Evolutionary conservation across 2,888 invertebrate genomes (phyloP), one percentile per base, ranked within the genome.

Genomic region (Volucella bombylans): DNA sequence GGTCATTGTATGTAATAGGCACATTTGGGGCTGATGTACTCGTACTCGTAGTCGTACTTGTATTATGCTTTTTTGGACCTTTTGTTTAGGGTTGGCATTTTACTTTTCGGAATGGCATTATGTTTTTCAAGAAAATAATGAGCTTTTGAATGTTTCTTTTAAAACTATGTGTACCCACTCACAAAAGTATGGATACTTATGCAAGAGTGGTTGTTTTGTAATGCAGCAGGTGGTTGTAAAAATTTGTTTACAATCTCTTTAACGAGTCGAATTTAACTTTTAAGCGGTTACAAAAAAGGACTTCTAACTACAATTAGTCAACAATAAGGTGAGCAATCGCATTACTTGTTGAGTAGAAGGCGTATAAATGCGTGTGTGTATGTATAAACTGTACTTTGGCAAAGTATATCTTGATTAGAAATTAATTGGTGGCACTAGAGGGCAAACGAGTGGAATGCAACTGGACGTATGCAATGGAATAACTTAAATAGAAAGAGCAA

Each of bases 81-180:
- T 61, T 72, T 72, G 57, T 79, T 65, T 54, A 10, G 38, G 10
- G 3, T 47, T 47, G 39, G 10, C 38, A 31, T 39, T 68, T 45
- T 59, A 39, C 47, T 57, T 57, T 50, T 64, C 65, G 10, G 52
- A 59, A 61, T 65, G 71, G 69, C 45, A 43, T 31, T 31, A 31
- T 31, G 1, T 31, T 31, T 79, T 79, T 85, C 62, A 76, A 76
- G 72, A 68, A 77, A 72, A 85, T 77, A 85, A 85, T 85, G 72
- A 72, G 81, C 65, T 55, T 72, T 77, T 59, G 64, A 67, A 31
- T 57, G 69, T 49, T 68, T 10, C 31, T 18, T 38, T 61, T 54
- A 61, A 67, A 64, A 62, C 49, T 62, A 12, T 50, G 47, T 45
- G 23, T n/a, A 11, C 3, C 31, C 31, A 31, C 31, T 31, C 31